These are phyloP conservation scores for Parelbella ahira DNA, from an alignment of 2,888 invertebrate species.

Conservation along the genomic window DNA sequence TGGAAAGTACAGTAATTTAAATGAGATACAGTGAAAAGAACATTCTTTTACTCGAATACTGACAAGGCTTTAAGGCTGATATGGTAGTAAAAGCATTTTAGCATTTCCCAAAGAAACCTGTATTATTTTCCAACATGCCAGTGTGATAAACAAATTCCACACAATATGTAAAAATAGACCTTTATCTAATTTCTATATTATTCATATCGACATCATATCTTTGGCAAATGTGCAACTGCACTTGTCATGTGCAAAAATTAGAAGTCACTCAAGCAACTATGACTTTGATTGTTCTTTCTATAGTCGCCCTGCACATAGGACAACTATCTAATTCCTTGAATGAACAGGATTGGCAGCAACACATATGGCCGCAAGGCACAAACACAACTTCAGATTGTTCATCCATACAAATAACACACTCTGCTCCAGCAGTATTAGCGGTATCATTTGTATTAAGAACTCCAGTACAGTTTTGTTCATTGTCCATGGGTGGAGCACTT, in stretches of 20 bases:
- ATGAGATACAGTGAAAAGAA: too few species aligned
- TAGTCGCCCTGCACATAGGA: slow-evolving; percentile 88
- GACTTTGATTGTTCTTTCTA: slow-evolving; percentile 85
- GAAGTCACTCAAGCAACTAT: slow-evolving; percentile 68
- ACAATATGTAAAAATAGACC: too few species aligned
- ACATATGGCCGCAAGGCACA: slow-evolving; percentile 93
- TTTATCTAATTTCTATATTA: too few species aligned
- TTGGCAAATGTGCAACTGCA: too few species aligned
- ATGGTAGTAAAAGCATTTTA: too few species aligned
- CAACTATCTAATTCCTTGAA: slow-evolving; percentile 81
- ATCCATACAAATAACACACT: slow-evolving; percentile 94
- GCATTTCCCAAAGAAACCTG: too few species aligned
- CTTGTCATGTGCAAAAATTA: not conserved
- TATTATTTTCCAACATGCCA: too few species aligned
- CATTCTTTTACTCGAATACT: too few species aligned
- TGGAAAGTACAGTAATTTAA: too few species aligned
- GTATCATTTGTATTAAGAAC: slow-evolving; percentile 50
- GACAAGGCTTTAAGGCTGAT: too few species aligned
- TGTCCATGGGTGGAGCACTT: slow-evolving; percentile 46
- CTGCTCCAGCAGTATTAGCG: slow-evolving; percentile 68
- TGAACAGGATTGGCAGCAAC: slow-evolving; percentile 88
- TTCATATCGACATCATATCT: too few species aligned
- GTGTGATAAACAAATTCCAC: too few species aligned
- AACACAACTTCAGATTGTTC: slow-evolving; percentile 85
- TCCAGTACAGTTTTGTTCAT: slow-evolving; percentile 51